Evolutionary conservation across 2,797 vertebrate genomes (phyloP).

Genomic region (Hippocampus kuda): DNA sequence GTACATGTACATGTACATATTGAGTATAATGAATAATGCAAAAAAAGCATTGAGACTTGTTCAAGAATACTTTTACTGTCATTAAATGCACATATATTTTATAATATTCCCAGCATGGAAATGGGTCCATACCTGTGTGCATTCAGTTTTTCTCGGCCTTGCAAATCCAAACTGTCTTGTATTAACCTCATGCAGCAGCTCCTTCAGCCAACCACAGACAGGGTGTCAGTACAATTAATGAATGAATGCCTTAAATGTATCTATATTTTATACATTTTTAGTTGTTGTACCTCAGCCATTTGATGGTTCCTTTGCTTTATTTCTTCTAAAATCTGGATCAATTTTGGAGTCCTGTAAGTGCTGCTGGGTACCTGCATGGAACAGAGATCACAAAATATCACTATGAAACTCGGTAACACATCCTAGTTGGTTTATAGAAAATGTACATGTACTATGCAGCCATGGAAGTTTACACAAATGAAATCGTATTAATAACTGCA

Average conservation of each 20-base stretch:
- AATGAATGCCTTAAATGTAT: neutral
- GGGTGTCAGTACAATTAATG: neutral
- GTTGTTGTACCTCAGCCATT: constrained; percentile 68
- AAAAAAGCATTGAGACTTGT: neutral
- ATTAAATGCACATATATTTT: neutral
- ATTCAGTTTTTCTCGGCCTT: constrained; percentile 57
- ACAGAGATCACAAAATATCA: neutral
- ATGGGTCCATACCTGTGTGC: constrained; percentile 47
- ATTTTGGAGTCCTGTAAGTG: constrained; percentile 72
- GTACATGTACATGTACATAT: constrained; percentile 1
- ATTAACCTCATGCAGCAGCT: constrained; percentile 72
- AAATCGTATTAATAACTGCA: neutral
- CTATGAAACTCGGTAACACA: neutral
- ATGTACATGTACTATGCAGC: neutral
- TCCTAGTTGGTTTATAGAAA: neutral
- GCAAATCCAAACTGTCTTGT: constrained; percentile 67
- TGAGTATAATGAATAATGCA: neutral
- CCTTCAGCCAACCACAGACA: constrained; percentile 52
- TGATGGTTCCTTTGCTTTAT: constrained; percentile 67
- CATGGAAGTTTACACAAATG: neutral
- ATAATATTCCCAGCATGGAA: neutral
- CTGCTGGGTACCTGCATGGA: constrained; percentile 70
- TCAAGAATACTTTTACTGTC: neutral
- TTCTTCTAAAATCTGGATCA: constrained; percentile 64
- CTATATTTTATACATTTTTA: neutral